A percentile compares a stretch with the other conserved stretches of the same genome.
phyloP scores from a whole-genome alignment of 2,888 invertebrate species.

The Noctua pronuba region DNA sequence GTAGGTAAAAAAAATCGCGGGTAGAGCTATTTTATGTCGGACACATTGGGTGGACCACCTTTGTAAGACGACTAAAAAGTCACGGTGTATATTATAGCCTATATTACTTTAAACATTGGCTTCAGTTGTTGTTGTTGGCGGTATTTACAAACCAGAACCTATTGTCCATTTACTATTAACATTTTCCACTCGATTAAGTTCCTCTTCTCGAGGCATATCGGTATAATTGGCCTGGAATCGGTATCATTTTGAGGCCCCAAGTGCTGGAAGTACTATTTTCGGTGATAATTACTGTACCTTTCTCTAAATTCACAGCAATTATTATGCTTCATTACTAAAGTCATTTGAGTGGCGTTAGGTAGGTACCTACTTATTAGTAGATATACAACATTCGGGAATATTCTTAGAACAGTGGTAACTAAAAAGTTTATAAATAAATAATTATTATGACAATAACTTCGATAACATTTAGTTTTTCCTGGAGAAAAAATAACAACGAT shows the following conservation, averaged over 20 bases:
- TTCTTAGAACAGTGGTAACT: too few relatives aligned
- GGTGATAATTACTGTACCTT: not conserved
- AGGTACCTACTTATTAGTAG: not conserved
- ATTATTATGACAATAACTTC: too few relatives aligned
- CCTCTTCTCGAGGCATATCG: not conserved
- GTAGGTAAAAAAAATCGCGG: too few relatives aligned
- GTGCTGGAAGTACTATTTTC: not conserved
- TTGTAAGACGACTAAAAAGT: too few relatives aligned
- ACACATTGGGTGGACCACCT: too few relatives aligned
- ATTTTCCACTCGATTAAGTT: slow-evolving; percentile 14
- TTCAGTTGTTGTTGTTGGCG: not conserved
- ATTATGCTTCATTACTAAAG: not conserved
- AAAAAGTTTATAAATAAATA: not conserved
- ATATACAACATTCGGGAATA: not conserved
- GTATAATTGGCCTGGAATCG: not conserved
- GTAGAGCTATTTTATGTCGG: too few relatives aligned
- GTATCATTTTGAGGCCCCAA: not conserved
- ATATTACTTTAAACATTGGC: not conserved
- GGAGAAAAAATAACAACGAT: not conserved
- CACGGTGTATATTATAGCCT: too few relatives aligned
- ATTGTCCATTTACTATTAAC: not conserved
- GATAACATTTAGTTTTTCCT: not conserved
- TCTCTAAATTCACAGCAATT: not conserved
- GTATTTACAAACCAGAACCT: not conserved
- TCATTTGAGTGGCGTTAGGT: not conserved